Base-by-base conservation (phyloP, 2,797 vertebrate species). In the Melanitta fusca region DNA sequence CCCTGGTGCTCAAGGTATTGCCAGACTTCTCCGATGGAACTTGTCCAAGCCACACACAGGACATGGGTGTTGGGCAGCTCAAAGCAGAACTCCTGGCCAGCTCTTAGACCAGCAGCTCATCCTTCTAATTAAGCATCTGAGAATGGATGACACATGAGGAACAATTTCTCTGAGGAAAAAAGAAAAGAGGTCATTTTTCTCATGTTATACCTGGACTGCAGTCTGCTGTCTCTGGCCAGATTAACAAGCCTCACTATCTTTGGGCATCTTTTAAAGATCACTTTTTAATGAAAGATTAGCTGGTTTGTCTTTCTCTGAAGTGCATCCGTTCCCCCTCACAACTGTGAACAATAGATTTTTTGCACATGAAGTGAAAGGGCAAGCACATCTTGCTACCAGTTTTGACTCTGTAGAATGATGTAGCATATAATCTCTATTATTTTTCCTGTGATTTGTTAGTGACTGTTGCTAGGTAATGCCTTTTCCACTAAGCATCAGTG, bases 391-490 rank as follows among this genome's bases (percentile, higher is more conserved):
- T 88, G 68, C 79, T 95, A 85, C 96, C 93, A 77, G 22, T 96
- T 97, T 94, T 94, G 85, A 95, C 92, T 96, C 53, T 41, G 24
- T 60, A 43, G 89, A 95, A 89, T 88, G 85, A 92, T 73, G 77
- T 74, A 81, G 91, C 53, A 78, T 61, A 53, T 89, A 80, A 87
- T 96, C 88, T 91, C 87, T 84, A 61, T 95, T 95, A 68, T 93
- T 97, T 95, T 95, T 88, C 83, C 72, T 95, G 80, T 60, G 71
- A 85, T 97, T 96, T 97, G 95, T 96, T 96, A 92, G 90, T 95
- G 74, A 94, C 93, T 79, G 96, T 97, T 98, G 97, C 97, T 98
- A 98, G 94, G 97, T 93, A 93, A 97, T 96, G 77, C 71, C 79
- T 97, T 95, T 92, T 74, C 64, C 65, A 88, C 89, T 93, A 93